phyloP scores from a whole-genome alignment of 2,797 vertebrate species.

The Amazona ochrocephala region DNA sequence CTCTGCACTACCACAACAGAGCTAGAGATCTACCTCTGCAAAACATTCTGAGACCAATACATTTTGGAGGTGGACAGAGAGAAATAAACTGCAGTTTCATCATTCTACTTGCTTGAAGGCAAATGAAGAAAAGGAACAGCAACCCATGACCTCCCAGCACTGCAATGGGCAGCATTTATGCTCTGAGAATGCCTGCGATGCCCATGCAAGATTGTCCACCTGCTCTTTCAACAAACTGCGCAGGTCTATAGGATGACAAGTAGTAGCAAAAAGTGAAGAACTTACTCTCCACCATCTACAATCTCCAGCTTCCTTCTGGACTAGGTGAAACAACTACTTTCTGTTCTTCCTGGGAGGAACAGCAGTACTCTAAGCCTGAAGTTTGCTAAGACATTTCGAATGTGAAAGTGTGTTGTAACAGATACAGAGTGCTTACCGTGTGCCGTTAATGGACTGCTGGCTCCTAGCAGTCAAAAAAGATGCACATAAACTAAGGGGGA shows the following conservation, averaged over 20 bases:
- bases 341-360: not conserved
- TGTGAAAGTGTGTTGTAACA: not conserved
- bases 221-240: not conserved
- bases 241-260: not conserved
- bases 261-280: not conserved
- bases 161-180: accelerated
- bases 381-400: no score
- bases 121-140: not conserved
- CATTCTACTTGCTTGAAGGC: not conserved
- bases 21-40: not conserved
- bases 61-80: not conserved
- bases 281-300: not conserved
- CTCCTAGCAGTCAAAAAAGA: not conserved
- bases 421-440: not conserved
- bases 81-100: not conserved
- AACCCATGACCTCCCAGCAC: not conserved
- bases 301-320: not conserved
- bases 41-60: not conserved
- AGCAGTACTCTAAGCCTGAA: not conserved
- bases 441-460: not conserved
- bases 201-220: not conserved
- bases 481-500: not conserved
- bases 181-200: not conserved
- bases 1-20: not conserved
- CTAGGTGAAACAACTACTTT: not conserved